These are phyloP conservation scores for Calliphora vicina DNA, from an alignment of 1,140 invertebrate species.

Conservation along the genomic window DNA sequence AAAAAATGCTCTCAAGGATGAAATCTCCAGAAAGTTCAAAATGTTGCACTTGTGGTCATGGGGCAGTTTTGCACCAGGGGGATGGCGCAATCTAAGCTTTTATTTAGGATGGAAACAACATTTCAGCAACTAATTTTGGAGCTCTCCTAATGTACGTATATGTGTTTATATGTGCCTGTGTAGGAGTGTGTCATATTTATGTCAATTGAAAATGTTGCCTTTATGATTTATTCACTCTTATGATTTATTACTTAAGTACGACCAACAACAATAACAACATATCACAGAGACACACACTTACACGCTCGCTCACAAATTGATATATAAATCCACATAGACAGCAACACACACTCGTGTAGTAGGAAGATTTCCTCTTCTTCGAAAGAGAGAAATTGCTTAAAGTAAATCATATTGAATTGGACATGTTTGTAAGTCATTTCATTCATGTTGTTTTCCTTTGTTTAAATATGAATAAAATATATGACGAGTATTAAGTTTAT, in stretches of 20 bases:
- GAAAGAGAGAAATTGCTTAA: background rate
- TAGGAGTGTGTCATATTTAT: conserved; percentile 20
- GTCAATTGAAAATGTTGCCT: conserved; percentile 29
- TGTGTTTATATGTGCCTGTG: background rate
- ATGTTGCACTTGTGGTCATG: too few species aligned
- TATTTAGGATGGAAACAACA: too few species aligned
- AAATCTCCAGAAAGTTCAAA: conserved; percentile 44
- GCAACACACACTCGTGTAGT: background rate
- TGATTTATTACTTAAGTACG: conserved; percentile 34
- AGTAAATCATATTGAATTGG: conserved; percentile 18
- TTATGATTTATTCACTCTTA: conserved; percentile 34
- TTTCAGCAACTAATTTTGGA: too few species aligned
- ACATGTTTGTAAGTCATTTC: background rate
- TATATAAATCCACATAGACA: background rate
- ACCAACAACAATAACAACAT: conserved; percentile 5
- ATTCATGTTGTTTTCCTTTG: background rate
- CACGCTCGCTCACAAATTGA: too few species aligned
- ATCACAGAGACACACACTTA: background rate
- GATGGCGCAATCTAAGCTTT: too few species aligned
- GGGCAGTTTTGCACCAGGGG: too few species aligned
- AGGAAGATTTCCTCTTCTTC: background rate
- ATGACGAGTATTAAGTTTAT: background rate
- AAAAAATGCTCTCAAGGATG: conserved; percentile 37
- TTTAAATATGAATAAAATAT: background rate
- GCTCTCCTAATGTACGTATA: background rate